These are phyloP conservation scores for Miltochrista miniata DNA, from an alignment of 2,888 invertebrate genomes.

Conservation along the genomic window DNA sequence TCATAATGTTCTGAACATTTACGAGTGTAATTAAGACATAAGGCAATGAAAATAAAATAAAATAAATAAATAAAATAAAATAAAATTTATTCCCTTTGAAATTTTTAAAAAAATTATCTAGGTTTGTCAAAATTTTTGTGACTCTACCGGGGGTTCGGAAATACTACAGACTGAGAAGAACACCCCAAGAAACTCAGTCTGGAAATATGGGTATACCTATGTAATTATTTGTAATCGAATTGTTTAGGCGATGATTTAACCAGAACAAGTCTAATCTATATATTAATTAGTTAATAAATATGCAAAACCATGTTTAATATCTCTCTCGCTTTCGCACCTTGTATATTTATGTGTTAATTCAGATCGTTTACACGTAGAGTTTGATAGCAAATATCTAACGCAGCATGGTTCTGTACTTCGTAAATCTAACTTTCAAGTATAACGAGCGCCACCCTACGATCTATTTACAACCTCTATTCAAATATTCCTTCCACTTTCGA, in stretches of 20 bases:
- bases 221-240: neutral
- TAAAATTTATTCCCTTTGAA: too few relatives aligned
- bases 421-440: slow-evolving; percentile 46
- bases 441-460: slow-evolving; percentile 33
- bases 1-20: too few relatives aligned
- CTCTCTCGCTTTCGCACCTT: slow-evolving; percentile 24
- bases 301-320: slow-evolving; percentile 16
- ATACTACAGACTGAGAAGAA: too few relatives aligned
- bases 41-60: too few relatives aligned
- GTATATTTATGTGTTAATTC: slow-evolving; percentile 32
- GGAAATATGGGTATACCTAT: neutral
- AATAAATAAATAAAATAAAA: too few relatives aligned
- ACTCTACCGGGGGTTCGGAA: too few relatives aligned
- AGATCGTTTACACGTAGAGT: slow-evolving; percentile 16
- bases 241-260: neutral
- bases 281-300: slow-evolving; percentile 24
- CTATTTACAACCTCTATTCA: slow-evolving; percentile 34
- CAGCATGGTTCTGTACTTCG: slow-evolving; percentile 41
- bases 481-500: slow-evolving; percentile 34
- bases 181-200: too few relatives aligned
- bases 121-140: too few relatives aligned
- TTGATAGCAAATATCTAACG: slow-evolving; percentile 34
- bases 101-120: too few relatives aligned
- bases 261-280: slow-evolving; percentile 4
- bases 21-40: too few relatives aligned